Evolutionary conservation across 2,888 invertebrate species (phyloP), one percentile per base, ranked within the genome.

Genomic region (Sinopyrophorus schimmeli): DNA sequence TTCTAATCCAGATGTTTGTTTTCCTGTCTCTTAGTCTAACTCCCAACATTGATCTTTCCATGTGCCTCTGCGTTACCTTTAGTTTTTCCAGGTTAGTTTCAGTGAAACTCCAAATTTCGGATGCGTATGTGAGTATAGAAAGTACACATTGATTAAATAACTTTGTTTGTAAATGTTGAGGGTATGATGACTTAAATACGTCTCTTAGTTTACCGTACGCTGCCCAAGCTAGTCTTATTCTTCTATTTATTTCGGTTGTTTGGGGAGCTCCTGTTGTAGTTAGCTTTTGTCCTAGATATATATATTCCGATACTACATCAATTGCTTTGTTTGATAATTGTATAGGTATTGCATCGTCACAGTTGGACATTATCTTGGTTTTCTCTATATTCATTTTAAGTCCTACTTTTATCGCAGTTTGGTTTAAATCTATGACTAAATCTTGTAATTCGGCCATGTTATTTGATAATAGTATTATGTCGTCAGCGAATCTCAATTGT

Each of bases 21-120:
- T n/a, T n/a, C n/a, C n/a, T n/a, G n/a, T n/a, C n/a, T n/a, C n/a
- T n/a, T n/a, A n/a, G n/a, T n/a, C n/a, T n/a, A n/a, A n/a, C n/a
- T n/a, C n/a, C n/a, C n/a, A n/a, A n/a, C n/a, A n/a, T n/a, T n/a
- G n/a, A n/a, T n/a, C n/a, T n/a, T n/a, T n/a, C n/a, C n/a, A n/a
- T n/a, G n/a, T n/a, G n/a, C n/a, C n/a, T n/a, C n/a, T n/a, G n/a
- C n/a, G n/a, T n/a, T n/a, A n/a, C n/a, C n/a, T n/a, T n/a, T n/a
- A n/a, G n/a, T n/a, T n/a, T n/a, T n/a, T n/a, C n/a, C n/a, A n/a
- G n/a, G n/a, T 35, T 20, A 21, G 5, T 35, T 12, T 35, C 21
- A 21, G 21, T 9, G 5, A 35, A 12, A 10, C 21, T n/a, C 14
- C 20, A 18, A 28, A 18, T 49, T 17, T 41, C 28, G 12, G 15